These are phyloP conservation scores for Callyntrura sp. DNA, from an alignment of 2,888 invertebrate genomes.

Conservation along the genomic window DNA sequence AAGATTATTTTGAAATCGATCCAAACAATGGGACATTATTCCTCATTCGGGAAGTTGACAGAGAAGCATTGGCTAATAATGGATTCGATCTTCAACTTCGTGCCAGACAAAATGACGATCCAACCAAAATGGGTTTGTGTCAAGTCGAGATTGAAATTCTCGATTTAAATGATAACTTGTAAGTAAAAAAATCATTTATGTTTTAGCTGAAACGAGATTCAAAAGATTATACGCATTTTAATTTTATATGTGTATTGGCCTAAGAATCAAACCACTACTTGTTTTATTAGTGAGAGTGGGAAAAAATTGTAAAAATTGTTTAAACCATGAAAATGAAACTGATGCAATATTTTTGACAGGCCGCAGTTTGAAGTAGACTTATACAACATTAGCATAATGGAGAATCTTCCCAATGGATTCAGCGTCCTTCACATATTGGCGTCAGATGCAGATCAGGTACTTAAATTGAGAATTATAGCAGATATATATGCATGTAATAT, in stretches of 20 bases:
- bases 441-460: slow-evolving; percentile 90
- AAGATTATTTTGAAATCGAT: slow-evolving; percentile 91
- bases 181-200: slow-evolving; percentile 60
- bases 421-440: slow-evolving; percentile 91
- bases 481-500: background rate
- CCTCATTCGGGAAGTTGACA: slow-evolving; percentile 92
- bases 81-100: slow-evolving; percentile 89
- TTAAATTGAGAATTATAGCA: background rate
- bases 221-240: background rate
- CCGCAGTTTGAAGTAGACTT: slow-evolving; percentile 94
- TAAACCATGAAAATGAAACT: slow-evolving; percentile 33
- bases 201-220: background rate
- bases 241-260: too few relatives aligned
- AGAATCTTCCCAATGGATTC: slow-evolving; percentile 94
- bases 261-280: too few relatives aligned
- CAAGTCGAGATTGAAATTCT: slow-evolving; percentile 90
- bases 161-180: slow-evolving; percentile 93
- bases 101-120: slow-evolving; percentile 89
- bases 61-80: slow-evolving; percentile 87
- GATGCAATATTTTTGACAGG: slow-evolving; percentile 52
- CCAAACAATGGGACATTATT: slow-evolving; percentile 91
- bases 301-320: background rate
- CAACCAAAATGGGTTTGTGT: slow-evolving; percentile 91
- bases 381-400: slow-evolving; percentile 96
- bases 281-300: background rate